Evolutionary conservation across 2,797 vertebrate genomes (phyloP), one percentile per base, ranked within the genome.

Genomic region (Sparus aurata): DNA sequence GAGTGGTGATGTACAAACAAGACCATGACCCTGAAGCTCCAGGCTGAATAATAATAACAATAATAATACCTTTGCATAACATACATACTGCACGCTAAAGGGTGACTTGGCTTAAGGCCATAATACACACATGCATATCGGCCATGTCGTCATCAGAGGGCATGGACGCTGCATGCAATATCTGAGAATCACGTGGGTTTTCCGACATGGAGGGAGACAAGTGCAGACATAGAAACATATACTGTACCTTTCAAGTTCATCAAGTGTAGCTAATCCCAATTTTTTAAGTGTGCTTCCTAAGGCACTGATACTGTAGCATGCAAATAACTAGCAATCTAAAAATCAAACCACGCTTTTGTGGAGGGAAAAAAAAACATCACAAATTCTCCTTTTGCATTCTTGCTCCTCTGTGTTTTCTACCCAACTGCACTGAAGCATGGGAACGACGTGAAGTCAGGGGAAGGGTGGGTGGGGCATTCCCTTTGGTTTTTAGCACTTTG

Each of bases 91-190:
- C 80, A 83, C 65, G 73, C 25, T 75, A 61, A 69, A 85, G 69
- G 72, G 75, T 80, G 68, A 73, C 66, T 79, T 75, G 80, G 80
- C 87, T 84, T 53, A 12, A 41, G 55, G 86, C 75, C 67, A 86
- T 83, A 80, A 73, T 62, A 85, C 62, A 84, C 50, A 84, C 92
- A 93, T 93, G 88, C 91, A 91, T 70, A 63, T 72, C 73, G 79
- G 66, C 83, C 70, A 73, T 87, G 88, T 82, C 9, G 50, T 75
- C 77, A 25, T 79, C 62, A 61, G 23, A 41, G 65, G 77, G 82
- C 50, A 75, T 61, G 71, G 64, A 78, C 30, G 20, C 25, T 5
- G 60, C 93, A 94, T 94, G 93, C 93, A 90, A 77, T 38, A 83
- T 74, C 79, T 60, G 63, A 71, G 79, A 78, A 71, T 73, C 18